Evolutionary conservation across 2,113 vertebrate genomes (phyloP).

Genomic region (Apodemus speciosus): DNA sequence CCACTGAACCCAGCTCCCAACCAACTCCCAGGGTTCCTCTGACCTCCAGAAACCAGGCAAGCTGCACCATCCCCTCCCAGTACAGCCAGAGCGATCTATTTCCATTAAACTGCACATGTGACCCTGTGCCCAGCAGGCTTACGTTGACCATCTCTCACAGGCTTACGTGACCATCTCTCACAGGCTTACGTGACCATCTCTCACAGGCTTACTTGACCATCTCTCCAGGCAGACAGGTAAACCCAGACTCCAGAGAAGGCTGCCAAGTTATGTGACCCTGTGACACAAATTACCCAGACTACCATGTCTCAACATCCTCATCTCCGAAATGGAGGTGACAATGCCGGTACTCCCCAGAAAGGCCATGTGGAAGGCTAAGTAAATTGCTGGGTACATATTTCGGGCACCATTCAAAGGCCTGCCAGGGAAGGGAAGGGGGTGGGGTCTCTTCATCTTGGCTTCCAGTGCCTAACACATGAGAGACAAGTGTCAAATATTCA

Average conservation of each 20-base stretch:
- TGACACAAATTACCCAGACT: no score
- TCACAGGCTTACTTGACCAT: not conserved
- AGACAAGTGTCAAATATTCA: not conserved
- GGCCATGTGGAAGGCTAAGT: not conserved
- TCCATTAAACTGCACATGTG: not conserved
- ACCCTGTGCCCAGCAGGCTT: not conserved
- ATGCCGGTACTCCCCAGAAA: not conserved
- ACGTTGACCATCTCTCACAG: not conserved
- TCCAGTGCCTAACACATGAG: not conserved
- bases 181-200: not conserved
- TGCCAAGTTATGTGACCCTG: not conserved
- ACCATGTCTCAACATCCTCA: not conserved
- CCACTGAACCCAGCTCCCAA: not conserved
- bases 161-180: not conserved
- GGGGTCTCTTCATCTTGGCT: not conserved
- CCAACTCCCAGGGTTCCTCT: not conserved
- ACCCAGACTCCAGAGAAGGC: not conserved
- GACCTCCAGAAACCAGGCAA: not conserved
- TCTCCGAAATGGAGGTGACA: not conserved
- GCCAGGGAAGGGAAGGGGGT: not conserved
- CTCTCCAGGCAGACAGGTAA: not conserved
- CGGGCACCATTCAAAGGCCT: not conserved
- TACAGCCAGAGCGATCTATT: not conserved
- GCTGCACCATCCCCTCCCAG: not conserved
- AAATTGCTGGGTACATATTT: not conserved